These are phyloP conservation scores for Dunckerocampus dactyliophorus DNA, from an alignment of 2,113 vertebrate species.

Conservation along the genomic window DNA sequence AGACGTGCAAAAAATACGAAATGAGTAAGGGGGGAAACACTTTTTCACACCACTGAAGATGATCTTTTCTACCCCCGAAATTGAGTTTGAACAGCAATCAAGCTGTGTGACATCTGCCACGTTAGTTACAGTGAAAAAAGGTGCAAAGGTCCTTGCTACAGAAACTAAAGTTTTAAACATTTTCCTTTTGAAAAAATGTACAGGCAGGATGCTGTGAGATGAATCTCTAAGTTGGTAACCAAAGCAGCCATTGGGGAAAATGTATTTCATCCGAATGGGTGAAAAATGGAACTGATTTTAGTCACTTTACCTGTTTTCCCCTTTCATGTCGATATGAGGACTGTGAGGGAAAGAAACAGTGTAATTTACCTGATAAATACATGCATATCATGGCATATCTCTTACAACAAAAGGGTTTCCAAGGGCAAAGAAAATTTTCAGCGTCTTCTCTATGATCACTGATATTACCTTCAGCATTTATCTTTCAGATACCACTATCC, in stretches of 20 bases:
- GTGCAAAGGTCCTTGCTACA: neutral
- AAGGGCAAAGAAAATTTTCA: neutral
- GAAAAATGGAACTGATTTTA: neutral
- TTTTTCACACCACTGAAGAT: no score
- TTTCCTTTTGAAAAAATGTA: constrained; percentile 1
- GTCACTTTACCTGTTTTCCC: neutral
- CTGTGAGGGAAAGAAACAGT: neutral
- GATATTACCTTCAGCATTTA: neutral
- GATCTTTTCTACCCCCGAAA: neutral
- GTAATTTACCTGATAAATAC: neutral
- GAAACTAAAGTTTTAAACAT: neutral
- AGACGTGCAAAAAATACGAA: no score
- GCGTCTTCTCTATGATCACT: neutral
- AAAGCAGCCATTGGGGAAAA: neutral
- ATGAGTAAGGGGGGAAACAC: no score
- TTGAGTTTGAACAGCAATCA: constrained; percentile 23
- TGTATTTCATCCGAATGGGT: neutral
- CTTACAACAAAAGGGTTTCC: neutral
- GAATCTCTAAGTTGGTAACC: constrained; percentile 4
- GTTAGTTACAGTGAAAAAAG: constrained; percentile 3
- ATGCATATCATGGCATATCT: neutral
- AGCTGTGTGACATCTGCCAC: neutral
- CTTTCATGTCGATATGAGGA: neutral
- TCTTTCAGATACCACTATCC: neutral
- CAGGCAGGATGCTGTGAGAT: neutral